These are phyloP conservation scores for Saturnia pavonia DNA, from an alignment of 2,888 invertebrate genomes.

Conservation along the genomic window DNA sequence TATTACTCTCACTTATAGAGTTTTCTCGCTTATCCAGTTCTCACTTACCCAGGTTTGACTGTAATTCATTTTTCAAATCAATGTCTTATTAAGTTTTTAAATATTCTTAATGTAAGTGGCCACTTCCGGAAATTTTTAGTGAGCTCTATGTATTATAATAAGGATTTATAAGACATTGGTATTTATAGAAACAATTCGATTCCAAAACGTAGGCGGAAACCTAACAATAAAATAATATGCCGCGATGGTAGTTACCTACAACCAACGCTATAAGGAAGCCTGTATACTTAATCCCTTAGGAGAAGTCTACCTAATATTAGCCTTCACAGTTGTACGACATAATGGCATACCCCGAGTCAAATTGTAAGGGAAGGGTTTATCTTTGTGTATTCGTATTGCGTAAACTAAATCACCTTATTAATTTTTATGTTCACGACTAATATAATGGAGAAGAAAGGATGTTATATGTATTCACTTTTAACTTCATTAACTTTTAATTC, in stretches of 20 bases:
- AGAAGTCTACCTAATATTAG: constrained; percentile 3
- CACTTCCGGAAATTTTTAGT: too few relatives aligned
- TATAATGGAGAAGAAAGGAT: not conserved
- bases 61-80: too few relatives aligned
- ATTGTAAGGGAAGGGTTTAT: not conserved
- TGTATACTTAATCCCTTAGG: constrained; percentile 7
- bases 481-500: too few relatives aligned
- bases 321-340: not conserved
- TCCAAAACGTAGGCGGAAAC: constrained; percentile 4
- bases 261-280: not conserved
- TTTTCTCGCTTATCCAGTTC: too few relatives aligned
- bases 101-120: too few relatives aligned
- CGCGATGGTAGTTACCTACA: not conserved
- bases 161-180: not conserved
- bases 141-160: not conserved
- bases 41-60: too few relatives aligned
- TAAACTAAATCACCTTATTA: not conserved
- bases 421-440: not conserved
- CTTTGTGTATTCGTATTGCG: not conserved
- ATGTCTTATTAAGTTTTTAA: too few relatives aligned
- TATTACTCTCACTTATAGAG: too few relatives aligned
- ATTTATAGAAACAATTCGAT: not conserved
- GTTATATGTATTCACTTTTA: not conserved
- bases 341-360: constrained; percentile 3
- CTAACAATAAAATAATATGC: constrained; percentile 5